phyloP scores from a whole-genome alignment of 2,113 vertebrate genomes.

The Carollia perspicillata region DNA sequence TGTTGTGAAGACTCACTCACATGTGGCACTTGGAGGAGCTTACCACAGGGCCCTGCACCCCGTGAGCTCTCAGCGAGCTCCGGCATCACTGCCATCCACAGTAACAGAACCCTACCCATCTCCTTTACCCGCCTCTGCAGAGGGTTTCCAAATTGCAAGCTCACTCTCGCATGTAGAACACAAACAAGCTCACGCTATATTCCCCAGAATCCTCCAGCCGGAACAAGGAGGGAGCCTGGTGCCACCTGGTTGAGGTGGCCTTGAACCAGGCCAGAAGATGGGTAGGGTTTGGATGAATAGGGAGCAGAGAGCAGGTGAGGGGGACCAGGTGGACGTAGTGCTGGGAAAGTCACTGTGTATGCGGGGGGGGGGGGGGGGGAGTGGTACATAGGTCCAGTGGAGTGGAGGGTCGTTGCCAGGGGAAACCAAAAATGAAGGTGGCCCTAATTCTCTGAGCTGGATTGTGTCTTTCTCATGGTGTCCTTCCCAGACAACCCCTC shows the following conservation, averaged over 20 bases:
- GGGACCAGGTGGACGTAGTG: background rate
- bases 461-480: background rate
- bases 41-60: fast-evolving
- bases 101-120: fast-evolving
- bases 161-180: fast-evolving
- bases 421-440: background rate
- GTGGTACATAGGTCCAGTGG: background rate
- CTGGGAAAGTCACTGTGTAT: background rate
- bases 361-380: background rate
- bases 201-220: background rate
- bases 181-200: background rate
- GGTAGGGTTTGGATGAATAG: background rate
- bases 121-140: fast-evolving
- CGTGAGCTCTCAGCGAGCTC: background rate
- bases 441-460: background rate
- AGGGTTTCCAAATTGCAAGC: background rate
- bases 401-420: background rate
- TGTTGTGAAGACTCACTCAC: background rate
- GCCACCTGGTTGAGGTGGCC: background rate
- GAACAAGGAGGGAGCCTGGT: background rate
- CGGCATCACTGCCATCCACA: fast-evolving
- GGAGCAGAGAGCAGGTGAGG: background rate
- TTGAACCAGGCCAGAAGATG: background rate
- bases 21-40: background rate
- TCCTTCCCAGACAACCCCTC: background rate